A percentile compares a stretch with the other conserved stretches of the same genome.
Evolutionary conservation across 2,797 vertebrate genomes (phyloP).

Genomic region (Bryconaethiops microstoma): DNA sequence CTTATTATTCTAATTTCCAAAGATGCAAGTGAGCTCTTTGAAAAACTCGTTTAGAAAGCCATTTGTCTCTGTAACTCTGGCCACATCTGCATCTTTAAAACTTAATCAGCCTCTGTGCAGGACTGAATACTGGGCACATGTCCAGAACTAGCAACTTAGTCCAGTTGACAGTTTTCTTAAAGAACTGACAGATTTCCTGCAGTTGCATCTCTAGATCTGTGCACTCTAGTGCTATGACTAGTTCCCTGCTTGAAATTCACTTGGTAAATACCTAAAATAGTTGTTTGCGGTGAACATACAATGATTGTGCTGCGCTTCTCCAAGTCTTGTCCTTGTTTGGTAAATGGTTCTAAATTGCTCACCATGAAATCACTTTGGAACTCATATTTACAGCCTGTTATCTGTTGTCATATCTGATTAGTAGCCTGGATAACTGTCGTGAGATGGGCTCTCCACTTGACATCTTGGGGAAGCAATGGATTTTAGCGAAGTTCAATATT

Average conservation of each 20-base stretch:
- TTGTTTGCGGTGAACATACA: neutral
- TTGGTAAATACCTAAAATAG: neutral
- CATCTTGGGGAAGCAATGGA: conserved; percentile 5
- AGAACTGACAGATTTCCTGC: neutral
- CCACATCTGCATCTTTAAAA: conserved; percentile 20
- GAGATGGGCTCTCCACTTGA: conserved; percentile 15
- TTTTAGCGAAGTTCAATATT: neutral
- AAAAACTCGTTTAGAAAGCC: conserved; percentile 10
- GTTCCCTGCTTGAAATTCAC: too few species aligned
- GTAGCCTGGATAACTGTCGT: conserved; percentile 23
- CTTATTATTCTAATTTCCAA: conserved; percentile 37
- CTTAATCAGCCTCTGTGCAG: conserved; percentile 18
- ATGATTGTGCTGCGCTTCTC: neutral
- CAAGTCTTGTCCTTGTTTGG: conserved; percentile 34
- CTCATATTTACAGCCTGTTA: conserved; percentile 45
- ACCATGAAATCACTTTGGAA: conserved; percentile 45
- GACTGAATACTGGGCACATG: neutral
- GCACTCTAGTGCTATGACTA: too few species aligned
- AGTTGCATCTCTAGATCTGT: neutral
- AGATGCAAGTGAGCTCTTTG: neutral
- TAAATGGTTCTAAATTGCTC: conserved; percentile 37
- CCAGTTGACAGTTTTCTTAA: neutral
- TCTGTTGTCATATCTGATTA: conserved; percentile 56
- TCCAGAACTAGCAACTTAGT: neutral
- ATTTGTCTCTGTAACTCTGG: conserved; percentile 15